These are phyloP conservation scores for Lithodes maja DNA, from an alignment of 2,888 invertebrate genomes.

Conservation along the genomic window DNA sequence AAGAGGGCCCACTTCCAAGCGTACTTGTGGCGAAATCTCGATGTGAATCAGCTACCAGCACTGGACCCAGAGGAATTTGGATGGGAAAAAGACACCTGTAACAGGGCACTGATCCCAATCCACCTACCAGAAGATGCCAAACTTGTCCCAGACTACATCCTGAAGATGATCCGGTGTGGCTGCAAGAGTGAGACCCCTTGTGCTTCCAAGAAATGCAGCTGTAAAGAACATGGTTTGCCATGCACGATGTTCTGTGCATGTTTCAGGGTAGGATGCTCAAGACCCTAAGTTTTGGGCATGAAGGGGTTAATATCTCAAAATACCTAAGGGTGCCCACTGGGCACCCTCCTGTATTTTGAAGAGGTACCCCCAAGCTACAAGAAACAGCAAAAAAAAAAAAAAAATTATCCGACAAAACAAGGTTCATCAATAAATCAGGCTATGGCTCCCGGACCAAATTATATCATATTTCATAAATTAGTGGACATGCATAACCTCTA, in stretches of 20 bases:
- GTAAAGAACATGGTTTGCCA: too few species aligned
- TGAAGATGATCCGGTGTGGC: background rate
- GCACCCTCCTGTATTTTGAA: too few species aligned
- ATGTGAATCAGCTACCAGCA: constrained; percentile 5
- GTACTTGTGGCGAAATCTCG: background rate
- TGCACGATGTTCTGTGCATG: background rate
- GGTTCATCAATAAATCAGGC: too few species aligned
- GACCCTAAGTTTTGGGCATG: background rate
- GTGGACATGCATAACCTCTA: too few species aligned
- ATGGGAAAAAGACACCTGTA: background rate
- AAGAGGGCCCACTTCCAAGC: too few species aligned
- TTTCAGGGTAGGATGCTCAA: too few species aligned
- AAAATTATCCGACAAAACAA: too few species aligned
- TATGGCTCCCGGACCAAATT: too few species aligned
- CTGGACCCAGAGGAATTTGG: constrained; percentile 10
- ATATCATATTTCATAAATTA: too few species aligned
- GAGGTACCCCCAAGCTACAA: too few species aligned
- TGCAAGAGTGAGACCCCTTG: background rate
- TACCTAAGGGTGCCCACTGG: too few species aligned
- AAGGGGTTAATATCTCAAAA: background rate
- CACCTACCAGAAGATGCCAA: constrained; percentile 8
- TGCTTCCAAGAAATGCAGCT: background rate
- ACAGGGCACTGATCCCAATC: constrained; percentile 1
- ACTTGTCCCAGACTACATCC: background rate
- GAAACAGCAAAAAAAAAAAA: too few species aligned